phyloP scores from a whole-genome alignment of 2,888 invertebrate species.

The Callyntrura sp. region DNA sequence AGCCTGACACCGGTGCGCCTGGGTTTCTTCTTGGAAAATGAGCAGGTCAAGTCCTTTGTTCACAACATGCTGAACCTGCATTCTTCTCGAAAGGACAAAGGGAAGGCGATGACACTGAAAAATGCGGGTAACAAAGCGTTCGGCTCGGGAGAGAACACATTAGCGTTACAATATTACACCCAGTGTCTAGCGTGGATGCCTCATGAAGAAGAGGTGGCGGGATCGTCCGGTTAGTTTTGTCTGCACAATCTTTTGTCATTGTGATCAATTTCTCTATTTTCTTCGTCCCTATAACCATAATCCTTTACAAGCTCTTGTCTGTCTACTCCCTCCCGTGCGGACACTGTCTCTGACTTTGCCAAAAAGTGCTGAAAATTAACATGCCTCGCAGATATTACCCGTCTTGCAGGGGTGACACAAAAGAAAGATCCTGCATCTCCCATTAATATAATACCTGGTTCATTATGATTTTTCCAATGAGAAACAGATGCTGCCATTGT shows the following conservation, averaged over 20 bases:
- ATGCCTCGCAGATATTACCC: too few species aligned
- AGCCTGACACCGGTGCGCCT: conserved; percentile 72
- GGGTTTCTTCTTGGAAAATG: conserved; percentile 69
- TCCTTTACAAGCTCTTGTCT: not conserved
- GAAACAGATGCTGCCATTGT: conserved; percentile 87
- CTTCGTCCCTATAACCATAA: not conserved
- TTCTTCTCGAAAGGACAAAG: conserved; percentile 73
- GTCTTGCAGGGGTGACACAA: not conserved
- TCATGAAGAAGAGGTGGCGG: conserved; percentile 56
- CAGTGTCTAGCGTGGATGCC: conserved; percentile 82
- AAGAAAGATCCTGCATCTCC: conserved; percentile 1
- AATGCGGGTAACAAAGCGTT: conserved; percentile 80
- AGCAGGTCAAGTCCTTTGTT: conserved; percentile 78
- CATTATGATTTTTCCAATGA: conserved; percentile 17
- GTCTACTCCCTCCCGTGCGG: too few species aligned
- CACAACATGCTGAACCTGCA: conserved; percentile 63
- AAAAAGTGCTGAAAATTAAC: too few species aligned
- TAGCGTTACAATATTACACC: conserved; percentile 80
- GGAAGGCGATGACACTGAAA: conserved; percentile 78
- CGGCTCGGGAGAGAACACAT: conserved; percentile 78
- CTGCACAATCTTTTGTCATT: conserved; percentile 19
- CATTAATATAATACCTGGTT: conserved; percentile 41
- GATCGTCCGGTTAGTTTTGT: conserved; percentile 79
- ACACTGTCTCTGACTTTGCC: too few species aligned
- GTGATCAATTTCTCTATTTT: not conserved